These are phyloP conservation scores for Teleogryllus occipitalis DNA, from an alignment of 1,140 invertebrate genomes.

Conservation along the genomic window DNA sequence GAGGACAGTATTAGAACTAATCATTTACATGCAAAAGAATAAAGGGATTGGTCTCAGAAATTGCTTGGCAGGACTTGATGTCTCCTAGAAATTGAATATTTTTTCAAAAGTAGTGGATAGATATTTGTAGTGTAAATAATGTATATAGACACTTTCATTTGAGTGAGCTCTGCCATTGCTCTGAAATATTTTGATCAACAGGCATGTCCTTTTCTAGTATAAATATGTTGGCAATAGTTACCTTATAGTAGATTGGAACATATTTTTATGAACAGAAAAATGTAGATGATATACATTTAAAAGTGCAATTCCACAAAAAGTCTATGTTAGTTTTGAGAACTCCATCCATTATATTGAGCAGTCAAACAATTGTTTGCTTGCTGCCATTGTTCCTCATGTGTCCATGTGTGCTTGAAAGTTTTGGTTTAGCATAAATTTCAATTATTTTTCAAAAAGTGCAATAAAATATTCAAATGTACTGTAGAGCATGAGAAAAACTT, in stretches of 20 bases:
- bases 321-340: neutral
- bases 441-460: neutral
- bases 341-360: neutral
- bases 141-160: neutral
- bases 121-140: neutral
- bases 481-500: too few relatives aligned
- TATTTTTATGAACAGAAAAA: neutral
- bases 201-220: neutral
- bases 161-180: neutral
- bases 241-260: conserved; percentile 1
- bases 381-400: neutral
- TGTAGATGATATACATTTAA: neutral
- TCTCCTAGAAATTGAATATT: neutral
- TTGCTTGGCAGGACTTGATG: neutral
- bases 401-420: neutral
- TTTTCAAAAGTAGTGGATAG: neutral
- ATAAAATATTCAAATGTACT: too few relatives aligned
- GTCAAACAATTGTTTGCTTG: neutral
- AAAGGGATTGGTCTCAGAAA: neutral
- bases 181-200: neutral
- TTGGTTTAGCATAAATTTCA: neutral
- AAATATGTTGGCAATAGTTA: neutral
- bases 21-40: too few relatives aligned
- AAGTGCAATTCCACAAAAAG: neutral
- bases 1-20: too few relatives aligned